Conservation (phyloP, 2,888 invertebrate genomes). For the Drosophila mulleri region DNA sequence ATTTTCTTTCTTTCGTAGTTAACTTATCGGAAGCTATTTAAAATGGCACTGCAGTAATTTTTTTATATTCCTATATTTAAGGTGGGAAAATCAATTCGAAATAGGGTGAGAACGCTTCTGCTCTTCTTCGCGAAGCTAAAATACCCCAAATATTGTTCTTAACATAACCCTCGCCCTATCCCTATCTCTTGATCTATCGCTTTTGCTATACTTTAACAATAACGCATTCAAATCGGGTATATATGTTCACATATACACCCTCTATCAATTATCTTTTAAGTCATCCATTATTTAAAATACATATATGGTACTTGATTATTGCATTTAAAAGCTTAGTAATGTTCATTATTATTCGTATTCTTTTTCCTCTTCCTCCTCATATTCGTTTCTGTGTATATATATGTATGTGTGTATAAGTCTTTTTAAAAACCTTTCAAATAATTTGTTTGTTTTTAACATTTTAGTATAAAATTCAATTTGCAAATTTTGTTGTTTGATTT, state of each 20-base stretch:
- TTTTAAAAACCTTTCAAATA: slow-evolving; percentile 79
- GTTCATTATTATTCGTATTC: slow-evolving; percentile 51
- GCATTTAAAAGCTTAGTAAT: slow-evolving; percentile 78
- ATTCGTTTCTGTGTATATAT: slow-evolving; percentile 39
- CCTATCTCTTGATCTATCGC: neutral
- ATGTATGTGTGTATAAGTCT: slow-evolving; percentile 68
- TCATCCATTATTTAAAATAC: slow-evolving; percentile 56
- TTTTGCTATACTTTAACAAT: slow-evolving; percentile 47
- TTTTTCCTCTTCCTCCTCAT: neutral
- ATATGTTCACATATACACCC: slow-evolving; percentile 4
- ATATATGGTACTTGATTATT: slow-evolving; percentile 73
- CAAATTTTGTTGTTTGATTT: slow-evolving; percentile 42
- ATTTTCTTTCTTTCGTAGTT: slow-evolving; percentile 24
- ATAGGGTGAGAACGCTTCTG: slow-evolving; percentile 49
- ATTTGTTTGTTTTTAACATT: slow-evolving; percentile 60
- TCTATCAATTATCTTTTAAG: slow-evolving; percentile 25
- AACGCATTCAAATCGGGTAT: slow-evolving; percentile 41
- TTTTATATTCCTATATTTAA: slow-evolving; percentile 81
- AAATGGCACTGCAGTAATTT: slow-evolving; percentile 84
- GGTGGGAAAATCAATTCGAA: slow-evolving; percentile 84
- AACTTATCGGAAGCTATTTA: slow-evolving; percentile 83
- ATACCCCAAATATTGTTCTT: slow-evolving; percentile 42
- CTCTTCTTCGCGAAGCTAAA: slow-evolving; percentile 37
- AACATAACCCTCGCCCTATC: slow-evolving; percentile 16
- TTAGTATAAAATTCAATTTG: slow-evolving; percentile 74